A percentile compares a stretch with the other conserved stretches of the same genome.
Evolutionary conservation across 2,888 invertebrate species (phyloP).

Genomic region (Prosopocoilus inquinatus): DNA sequence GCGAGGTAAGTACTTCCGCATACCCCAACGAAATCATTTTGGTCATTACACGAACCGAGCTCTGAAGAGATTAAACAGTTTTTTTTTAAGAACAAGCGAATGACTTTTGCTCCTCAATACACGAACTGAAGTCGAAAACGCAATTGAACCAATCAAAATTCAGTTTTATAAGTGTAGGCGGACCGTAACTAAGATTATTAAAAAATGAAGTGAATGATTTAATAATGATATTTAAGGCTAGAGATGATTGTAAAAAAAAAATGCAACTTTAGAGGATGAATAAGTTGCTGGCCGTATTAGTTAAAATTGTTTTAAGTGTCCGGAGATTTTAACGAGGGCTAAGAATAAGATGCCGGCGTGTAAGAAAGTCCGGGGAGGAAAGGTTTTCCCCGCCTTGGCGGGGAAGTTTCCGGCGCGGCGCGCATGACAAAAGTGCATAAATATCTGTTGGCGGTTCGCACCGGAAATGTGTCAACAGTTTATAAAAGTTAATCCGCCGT

Average conservation of each 20-base stretch:
- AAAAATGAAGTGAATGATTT: too few relatives aligned
- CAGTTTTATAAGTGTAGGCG: too few relatives aligned
- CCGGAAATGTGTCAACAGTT: slow-evolving; percentile 48
- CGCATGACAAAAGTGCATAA: slow-evolving; percentile 29
- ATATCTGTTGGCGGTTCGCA: slow-evolving; percentile 19
- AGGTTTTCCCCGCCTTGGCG: slow-evolving; percentile 1
- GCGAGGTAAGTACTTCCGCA: slow-evolving; percentile 89
- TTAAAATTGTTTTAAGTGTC: too few relatives aligned
- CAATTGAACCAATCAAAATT: too few relatives aligned
- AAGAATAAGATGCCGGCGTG: slow-evolving; percentile 24
- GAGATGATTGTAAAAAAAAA: too few relatives aligned
- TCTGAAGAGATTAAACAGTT: neutral
- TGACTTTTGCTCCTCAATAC: neutral
- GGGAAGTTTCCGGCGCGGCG: slow-evolving; percentile 15
- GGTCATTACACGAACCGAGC: neutral
- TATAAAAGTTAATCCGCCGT: slow-evolving; percentile 48
- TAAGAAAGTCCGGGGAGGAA: slow-evolving; percentile 6
- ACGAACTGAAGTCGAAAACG: too few relatives aligned
- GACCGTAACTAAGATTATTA: too few relatives aligned
- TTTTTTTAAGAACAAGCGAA: too few relatives aligned
- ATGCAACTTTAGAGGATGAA: too few relatives aligned
- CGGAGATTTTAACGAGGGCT: slow-evolving; percentile 31
- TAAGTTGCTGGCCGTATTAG: too few relatives aligned
- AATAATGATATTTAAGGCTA: too few relatives aligned
- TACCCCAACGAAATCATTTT: too few relatives aligned